A percentile compares a stretch with the other conserved stretches of the same genome.
Conservation (phyloP, 2,888 invertebrate species). For the Trachelus troglodyta region DNA sequence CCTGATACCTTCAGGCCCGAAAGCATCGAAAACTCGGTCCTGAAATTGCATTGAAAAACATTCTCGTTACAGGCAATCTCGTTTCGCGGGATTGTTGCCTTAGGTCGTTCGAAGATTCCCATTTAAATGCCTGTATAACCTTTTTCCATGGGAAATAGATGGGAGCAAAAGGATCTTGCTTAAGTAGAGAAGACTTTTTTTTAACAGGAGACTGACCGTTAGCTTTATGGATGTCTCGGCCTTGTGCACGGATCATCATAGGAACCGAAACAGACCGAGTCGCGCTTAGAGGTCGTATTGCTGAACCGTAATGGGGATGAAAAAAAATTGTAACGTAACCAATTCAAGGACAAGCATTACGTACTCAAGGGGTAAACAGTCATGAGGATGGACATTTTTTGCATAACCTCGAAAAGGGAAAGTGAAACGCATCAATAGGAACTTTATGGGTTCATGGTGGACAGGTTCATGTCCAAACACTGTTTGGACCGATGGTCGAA, state of each 20-base stretch:
- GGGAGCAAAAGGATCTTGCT: background rate
- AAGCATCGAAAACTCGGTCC: background rate
- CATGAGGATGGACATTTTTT: constrained; percentile 38
- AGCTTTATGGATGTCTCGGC: constrained; percentile 31
- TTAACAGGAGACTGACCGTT: background rate
- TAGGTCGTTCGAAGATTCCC: background rate
- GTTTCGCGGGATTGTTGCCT: background rate
- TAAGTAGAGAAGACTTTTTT: background rate
- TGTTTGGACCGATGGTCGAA: background rate
- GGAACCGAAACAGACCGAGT: constrained; percentile 3
- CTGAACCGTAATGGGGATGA: background rate
- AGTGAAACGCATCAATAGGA: constrained; percentile 40
- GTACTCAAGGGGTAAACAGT: constrained; percentile 38
- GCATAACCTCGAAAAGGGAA: constrained; percentile 46
- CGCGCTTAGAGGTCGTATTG: background rate
- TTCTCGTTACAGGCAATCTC: background rate
- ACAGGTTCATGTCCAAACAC: constrained; percentile 11
- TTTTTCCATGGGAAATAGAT: background rate
- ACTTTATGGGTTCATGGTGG: constrained; percentile 39
- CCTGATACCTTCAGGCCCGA: background rate
- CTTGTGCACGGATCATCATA: constrained; percentile 14
- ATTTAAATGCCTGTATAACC: background rate
- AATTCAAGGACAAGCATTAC: constrained; percentile 51
- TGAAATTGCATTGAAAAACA: background rate
- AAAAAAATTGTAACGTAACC: constrained; percentile 40